Base-by-base conservation (phyloP, 2,888 invertebrate species). In the Bimastos eiseni region DNA sequence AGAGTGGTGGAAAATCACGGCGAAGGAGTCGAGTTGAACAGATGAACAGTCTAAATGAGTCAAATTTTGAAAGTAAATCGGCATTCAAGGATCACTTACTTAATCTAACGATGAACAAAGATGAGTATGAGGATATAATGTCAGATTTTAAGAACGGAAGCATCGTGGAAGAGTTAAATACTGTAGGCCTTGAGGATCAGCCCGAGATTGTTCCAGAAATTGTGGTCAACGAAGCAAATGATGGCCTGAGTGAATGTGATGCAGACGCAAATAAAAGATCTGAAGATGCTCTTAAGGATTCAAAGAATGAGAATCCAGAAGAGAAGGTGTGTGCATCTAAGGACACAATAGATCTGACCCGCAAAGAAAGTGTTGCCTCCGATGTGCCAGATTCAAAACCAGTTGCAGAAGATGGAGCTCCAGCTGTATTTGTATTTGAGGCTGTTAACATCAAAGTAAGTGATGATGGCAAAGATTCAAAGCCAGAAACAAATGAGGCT, bases 101-200 rank as follows among this genome's bases (percentile, higher is more conserved):
- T 21, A 83, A 83, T 44, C 89, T 91, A 49, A 91, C 91, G 19
- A 91, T 91, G 91, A 91, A 70, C 44, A 91, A 91, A 89, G 91
- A 91, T 30, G 38, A 83, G 49, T 91, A 91, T 37, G 55, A 91
- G n/a, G 41, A 49, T 44, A 89, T 91, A 36, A 91, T 91, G 91
- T 70, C 83, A 41, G 89, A 89, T 37, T 41, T 91, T 38, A 89
- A 44, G 37, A 89, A 91, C 13, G 70, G 30, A 17, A 83, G 70
- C n/a, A 36, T 86, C 19, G n/a, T 34, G 30, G 86, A 86, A 86
- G 86, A 86, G 19, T 37, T 37, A 36, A 33, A 37, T 86, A 86
- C 36, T 21, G 37, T 36, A 34, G 86, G 86, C 37, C 34, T 19
- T 34, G 86, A 33, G 0, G 86, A 21, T 33, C 36, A 86, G 36